These are phyloP conservation scores for Pangasianodon hypophthalmus DNA, from an alignment of 2,113 vertebrate species.

Conservation along the genomic window DNA sequence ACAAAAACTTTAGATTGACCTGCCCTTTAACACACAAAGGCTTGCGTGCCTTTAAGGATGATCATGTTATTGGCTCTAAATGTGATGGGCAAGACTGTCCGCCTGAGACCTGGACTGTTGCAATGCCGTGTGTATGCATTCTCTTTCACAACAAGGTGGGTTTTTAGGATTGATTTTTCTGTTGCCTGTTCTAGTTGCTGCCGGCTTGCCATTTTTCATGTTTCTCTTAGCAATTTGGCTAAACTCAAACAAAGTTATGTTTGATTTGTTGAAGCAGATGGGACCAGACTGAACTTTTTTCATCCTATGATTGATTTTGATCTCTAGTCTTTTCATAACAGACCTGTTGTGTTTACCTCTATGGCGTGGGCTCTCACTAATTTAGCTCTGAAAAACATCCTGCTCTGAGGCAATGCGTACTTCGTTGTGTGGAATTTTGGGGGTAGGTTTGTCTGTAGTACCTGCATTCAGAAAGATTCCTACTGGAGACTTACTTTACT, in stretches of 20 bases:
- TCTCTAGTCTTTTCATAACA: conserved; percentile 6
- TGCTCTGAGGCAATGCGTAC: not conserved
- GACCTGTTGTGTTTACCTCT: not conserved
- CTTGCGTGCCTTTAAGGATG: not conserved
- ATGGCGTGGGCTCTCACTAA: not conserved
- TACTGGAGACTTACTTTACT: not conserved
- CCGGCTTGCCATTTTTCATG: not conserved
- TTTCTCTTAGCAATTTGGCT: conserved; percentile 1
- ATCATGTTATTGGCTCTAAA: not conserved
- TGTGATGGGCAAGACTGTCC: not conserved
- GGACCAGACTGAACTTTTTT: not conserved
- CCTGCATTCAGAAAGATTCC: conserved; percentile 5
- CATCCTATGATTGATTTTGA: conserved; percentile 12
- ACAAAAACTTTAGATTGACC: conserved; percentile 6
- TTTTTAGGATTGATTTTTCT: not conserved
- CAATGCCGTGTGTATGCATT: not conserved
- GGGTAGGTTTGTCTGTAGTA: not conserved
- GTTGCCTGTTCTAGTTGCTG: not conserved
- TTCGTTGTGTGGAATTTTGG: not conserved
- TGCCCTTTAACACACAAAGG: not conserved
- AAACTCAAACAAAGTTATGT: not conserved
- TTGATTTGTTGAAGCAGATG: conserved; percentile 14
- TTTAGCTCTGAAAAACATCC: not conserved
- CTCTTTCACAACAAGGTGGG: not conserved
- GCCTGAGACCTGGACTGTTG: not conserved